Conservation (phyloP, 2,888 invertebrate species). For the Apotomis capreana region DNA sequence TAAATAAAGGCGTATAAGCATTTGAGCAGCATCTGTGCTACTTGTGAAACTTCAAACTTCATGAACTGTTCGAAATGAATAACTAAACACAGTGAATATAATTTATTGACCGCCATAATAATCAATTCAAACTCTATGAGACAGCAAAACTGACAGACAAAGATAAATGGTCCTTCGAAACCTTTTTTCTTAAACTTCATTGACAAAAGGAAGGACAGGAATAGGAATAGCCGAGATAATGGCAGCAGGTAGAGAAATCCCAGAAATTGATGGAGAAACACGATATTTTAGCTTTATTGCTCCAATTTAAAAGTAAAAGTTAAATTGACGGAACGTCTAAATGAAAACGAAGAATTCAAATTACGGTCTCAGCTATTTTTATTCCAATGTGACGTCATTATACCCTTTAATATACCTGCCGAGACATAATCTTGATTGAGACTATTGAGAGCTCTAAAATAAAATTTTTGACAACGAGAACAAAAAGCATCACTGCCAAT, state of each 20-base stretch:
- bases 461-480: no score
- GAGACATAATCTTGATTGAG: not conserved
- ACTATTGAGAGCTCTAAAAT: not conserved
- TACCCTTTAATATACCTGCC: not conserved
- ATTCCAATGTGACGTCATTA: conserved; percentile 1
- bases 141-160: conserved; percentile 32
- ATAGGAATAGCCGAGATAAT: conserved; percentile 22
- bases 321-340: conserved; percentile 21
- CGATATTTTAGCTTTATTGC: conserved; percentile 26
- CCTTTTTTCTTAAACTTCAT: conserved; percentile 23
- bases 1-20: no score
- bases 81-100: conserved; percentile 12
- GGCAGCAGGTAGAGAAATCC: conserved; percentile 31
- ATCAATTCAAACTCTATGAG: conserved; percentile 17
- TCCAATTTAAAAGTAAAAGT: conserved; percentile 39
- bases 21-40: not conserved
- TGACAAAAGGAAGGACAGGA: conserved; percentile 26
- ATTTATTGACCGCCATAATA: conserved; percentile 22
- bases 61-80: not conserved
- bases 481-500: no score
- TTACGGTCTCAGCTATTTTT: not conserved
- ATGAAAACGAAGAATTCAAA: conserved; percentile 9
- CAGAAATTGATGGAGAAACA: conserved; percentile 17
- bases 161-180: conserved; percentile 32
- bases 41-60: not conserved